A percentile compares a stretch with the other conserved stretches of the same genome.
Conservation (phyloP, 2,113 vertebrate genomes). For the Bolborhynchus lineola region DNA sequence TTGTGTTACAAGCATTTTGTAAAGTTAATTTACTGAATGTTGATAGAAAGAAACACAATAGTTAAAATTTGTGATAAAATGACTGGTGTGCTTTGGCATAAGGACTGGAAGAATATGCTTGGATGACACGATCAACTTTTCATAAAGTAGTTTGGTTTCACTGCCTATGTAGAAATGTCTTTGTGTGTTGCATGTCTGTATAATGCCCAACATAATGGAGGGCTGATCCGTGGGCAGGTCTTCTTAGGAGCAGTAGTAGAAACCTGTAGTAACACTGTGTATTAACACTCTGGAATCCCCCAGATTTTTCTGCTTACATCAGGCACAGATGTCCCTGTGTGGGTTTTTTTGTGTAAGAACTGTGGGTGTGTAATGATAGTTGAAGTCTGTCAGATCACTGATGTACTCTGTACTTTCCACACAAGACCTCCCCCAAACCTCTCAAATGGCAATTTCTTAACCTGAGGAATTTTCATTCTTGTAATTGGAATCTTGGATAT, state of each 20-base stretch:
- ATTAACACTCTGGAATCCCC: background rate
- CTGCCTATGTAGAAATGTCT: background rate
- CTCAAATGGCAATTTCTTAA: background rate
- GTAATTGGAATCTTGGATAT: background rate
- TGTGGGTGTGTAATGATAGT: background rate
- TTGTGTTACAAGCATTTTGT: background rate
- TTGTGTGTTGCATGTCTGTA: background rate
- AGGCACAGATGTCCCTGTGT: background rate
- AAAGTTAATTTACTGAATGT: background rate
- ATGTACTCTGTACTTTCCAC: background rate
- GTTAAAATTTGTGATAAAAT: background rate
- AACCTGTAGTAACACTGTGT: background rate
- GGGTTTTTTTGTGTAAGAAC: background rate
- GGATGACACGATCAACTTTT: background rate
- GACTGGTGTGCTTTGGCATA: background rate
- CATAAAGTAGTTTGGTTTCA: background rate
- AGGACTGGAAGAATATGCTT: background rate
- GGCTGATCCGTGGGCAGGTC: background rate
- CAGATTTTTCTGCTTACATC: background rate
- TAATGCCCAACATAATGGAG: fast-evolving
- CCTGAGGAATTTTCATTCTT: background rate
- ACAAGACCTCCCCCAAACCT: background rate
- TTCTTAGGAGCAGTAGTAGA: background rate
- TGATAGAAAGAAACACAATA: background rate
- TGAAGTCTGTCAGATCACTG: background rate